Base-by-base conservation (phyloP, 2,888 invertebrate genomes). In the Parnassius apollo region DNA sequence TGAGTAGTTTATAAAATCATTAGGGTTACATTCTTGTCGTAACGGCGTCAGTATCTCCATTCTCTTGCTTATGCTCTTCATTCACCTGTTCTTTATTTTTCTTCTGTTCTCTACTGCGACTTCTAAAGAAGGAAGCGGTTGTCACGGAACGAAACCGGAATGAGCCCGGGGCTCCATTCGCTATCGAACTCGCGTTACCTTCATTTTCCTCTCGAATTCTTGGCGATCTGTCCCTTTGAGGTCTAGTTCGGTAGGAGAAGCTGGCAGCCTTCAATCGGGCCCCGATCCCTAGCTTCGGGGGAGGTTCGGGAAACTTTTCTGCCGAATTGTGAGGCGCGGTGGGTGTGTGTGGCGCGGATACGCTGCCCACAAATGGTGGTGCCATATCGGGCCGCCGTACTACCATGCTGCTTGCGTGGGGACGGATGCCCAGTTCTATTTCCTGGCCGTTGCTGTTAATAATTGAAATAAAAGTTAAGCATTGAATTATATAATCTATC, bases 311-410 rank as follows among this genome's bases (percentile, higher is more conserved):
- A 67, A 22, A 66, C 77, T 42, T 66, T 65, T 53, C 69, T 68
- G 68, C 75, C 11, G 69, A 62, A 22, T 67, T 69, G 70, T 83
- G 85, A 25, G 80, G 66, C 45, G 81, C 76, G 42, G 89, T 88
- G 69, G 91, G 91, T 57, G 91, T 89, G 86, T 91, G 91, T 65
- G 91, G 91, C 58, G 91, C 91, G 2, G 90, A 90, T 66, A 79
- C 68, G 62, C 82, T 83, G 66, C 71, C 66, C 11, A 71, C 63
- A 42, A 71, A 67, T 51, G 77, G 72, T 58, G 77, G 75, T 65
- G 77, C 74, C 76, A 75, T 68, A 67, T 75, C 75, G 13, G 81
- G 82, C 18, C 85, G 82, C 0, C 88, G 83, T 61, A 84, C 81
- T 66, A 86, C 83, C 80, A 88, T 78, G 74, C 87, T 88, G 76